Base-by-base conservation (phyloP, 2,113 vertebrate genomes). In the Aspiorhynchus laticeps region DNA sequence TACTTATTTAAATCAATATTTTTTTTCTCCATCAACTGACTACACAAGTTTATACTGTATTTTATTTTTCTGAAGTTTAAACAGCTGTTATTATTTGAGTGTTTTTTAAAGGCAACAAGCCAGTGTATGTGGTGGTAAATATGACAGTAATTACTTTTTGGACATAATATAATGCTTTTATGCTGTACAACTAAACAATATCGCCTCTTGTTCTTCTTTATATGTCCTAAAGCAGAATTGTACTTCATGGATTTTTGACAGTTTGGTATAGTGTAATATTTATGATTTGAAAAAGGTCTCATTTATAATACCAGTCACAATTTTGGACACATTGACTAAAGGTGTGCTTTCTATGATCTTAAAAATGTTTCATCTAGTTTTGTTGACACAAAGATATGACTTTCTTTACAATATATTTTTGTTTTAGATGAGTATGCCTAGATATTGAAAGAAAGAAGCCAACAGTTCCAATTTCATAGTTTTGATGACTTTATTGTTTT, bases 1-100 rank as follows among this genome's bases (percentile, higher is more conserved):
- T 28, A 36, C 17, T 59, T 82, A 80, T 75, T 76, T 85, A 69
- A 77, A 76, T 33, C 11, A 81, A 71, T 76, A 51, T 4, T 1
- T 65, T 41, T n/a, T 77, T 5, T 65, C 46, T 73, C 63, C 53
- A 85, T 75, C 53, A 74, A 61, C 19, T n/a, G 10, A 63, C 8
- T 69, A 33, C 0, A 43, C 14, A 31, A n/a, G 63, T 84, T 53
- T 31, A 33, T 75, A 43, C 4, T 59, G 17, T 21, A 76, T 51
- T 63, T 21, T 78, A 85, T 51, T 67, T 53, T 51, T 51, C 19
- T 63, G 8, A 31, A 3, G n/a, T 79, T 56, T 56, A 7, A 48
- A 51, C 75, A 51, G 46, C n/a, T 48, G 41, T 43, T 77, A 51
- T 76, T 76, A 24, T 48, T 76, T 21, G 1, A 36, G 19, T 33